Base-by-base conservation (phyloP, 2,888 invertebrate genomes). In the Cataglyphis albicans region DNA sequence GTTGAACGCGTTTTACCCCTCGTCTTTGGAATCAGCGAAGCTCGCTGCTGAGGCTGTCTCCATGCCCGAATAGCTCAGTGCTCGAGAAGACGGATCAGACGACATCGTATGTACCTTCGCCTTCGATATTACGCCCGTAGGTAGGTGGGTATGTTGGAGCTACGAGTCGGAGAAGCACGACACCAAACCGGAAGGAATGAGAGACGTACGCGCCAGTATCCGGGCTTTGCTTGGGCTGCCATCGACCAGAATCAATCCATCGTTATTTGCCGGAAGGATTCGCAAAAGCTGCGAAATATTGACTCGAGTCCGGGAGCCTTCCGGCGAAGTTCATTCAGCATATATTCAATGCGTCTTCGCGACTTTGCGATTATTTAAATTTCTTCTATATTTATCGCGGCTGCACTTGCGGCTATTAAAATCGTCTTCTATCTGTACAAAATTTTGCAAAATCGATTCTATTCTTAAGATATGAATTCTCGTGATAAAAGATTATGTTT, bases 191-290 rank as follows among this genome's bases (percentile, higher is more conserved):
- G 83, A 78, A 84, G 82, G 80, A 84, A 86, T 52, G 85, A 75
- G 74, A 68, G 73, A 61, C 68, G 72, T 73, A 85, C 87, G 82
- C 84, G 81, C 81, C 52, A 74, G 86, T 85, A 89, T 87, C 81
- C 74, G 65, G 57, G 75, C 84, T 85, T 89, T 82, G 74, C 76
- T 57, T 67, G 74, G 80, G 57, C 70, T 86, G 73, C 82, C 82
- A 81, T 86, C 85, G 74, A 64, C 75, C 82, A 80, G 80, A 81
- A 83, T 68, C 88, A 85, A 87, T 89, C 86, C 85, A 67, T 87
- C 82, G 84, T 72, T 90, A 90, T 89, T 90, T 91, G 84, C 87
- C 82, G 59, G 82, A 83, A 83, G 89, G 90, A 91, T 91, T 85
- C 75, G 80, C 29, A 84, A 86, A 86, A 85, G 85, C 86, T 72